Percentiles rank a stretch among this genome's conserved stretches.
Conservation (phyloP, 1,140 invertebrate genomes). For the Philaenus spumarius region DNA sequence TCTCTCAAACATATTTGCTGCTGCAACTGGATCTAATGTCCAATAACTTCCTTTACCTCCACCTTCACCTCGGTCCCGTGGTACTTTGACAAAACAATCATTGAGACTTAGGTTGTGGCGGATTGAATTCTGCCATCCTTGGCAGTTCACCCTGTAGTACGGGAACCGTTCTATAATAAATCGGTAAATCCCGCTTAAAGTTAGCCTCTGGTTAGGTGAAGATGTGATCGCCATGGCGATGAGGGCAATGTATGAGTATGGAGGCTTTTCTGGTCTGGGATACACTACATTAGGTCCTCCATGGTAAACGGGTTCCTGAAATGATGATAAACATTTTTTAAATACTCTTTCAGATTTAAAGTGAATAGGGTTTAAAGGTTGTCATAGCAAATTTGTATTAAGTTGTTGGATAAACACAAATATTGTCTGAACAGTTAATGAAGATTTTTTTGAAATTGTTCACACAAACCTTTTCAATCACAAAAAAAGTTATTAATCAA, state of each 20-base stretch:
- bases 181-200: slow-evolving; percentile 96
- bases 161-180: slow-evolving; percentile 94
- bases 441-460: too few relatives aligned
- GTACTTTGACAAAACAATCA: slow-evolving; percentile 97
- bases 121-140: slow-evolving; percentile 94
- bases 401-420: too few relatives aligned
- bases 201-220: slow-evolving; percentile 87
- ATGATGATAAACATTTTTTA: too few relatives aligned
- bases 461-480: too few relatives aligned
- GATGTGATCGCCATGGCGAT: slow-evolving; percentile 98
- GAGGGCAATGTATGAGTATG: slow-evolving; percentile 96
- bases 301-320: too few relatives aligned
- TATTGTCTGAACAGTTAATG: too few relatives aligned
- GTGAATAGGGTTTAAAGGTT: too few relatives aligned
- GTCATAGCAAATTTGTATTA: too few relatives aligned
- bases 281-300: slow-evolving; percentile 5
- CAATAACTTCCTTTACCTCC: slow-evolving; percentile 96
- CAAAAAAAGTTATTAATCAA: too few relatives aligned
- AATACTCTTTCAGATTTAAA: too few relatives aligned
- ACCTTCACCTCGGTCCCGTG: slow-evolving; percentile 73
- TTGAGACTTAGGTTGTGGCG: slow-evolving; percentile 96
- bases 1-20: slow-evolving; percentile 98
- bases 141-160: slow-evolving; percentile 96
- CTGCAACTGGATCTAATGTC: slow-evolving; percentile 89
- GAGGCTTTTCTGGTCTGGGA: slow-evolving; percentile 75